Base-by-base conservation (phyloP, 2,888 invertebrate genomes). In the Parasteatoda lunata region DNA sequence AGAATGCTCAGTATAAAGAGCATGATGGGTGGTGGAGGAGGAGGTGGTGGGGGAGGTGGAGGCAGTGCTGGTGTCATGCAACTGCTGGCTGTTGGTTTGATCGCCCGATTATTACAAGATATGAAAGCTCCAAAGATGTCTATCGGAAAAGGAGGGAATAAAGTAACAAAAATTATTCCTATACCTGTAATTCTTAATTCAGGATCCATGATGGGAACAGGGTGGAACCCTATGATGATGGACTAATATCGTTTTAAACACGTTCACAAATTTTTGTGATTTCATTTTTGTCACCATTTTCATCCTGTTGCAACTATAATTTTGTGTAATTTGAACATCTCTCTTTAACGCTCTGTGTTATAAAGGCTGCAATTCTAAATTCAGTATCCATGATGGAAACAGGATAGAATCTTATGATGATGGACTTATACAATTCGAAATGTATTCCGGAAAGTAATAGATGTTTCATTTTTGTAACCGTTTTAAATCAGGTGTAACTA, bases 91-190 rank as follows among this genome's bases (percentile, higher is more conserved):
- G 86, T 68, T 0, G 86, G 86, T 3, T 69, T 86, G 15, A 77
- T 86, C 76, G 81, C 86, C 4, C 81, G 81, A 52, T 59, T 86
- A 8, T 64, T 86, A 2, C 75, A 78, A n/a, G 85, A 85, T 45
- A 80, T 85, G 80, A 79, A 80, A n/a, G 5, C 30, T 6, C 49
- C 45, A 1, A 80, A 64, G 66, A 66, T 73, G 68, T 54, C 54
- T 13, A 11, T 13, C 3, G 5, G 51, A 51, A 48, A 49, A 11
- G 52, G 65, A 11, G 30, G 15, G 5, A 8, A 11, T 9, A 70
- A 79, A 8, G 80, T 65, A 48, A 85, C 80, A 11, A 85, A 85
- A 54, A 70, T 73, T 9, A 70, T 85, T 0, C 85, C 85, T 8
- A 52, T 85, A 4, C 85, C 85, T 0, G 75, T 85, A 5, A 75